Conservation (phyloP, 2,888 invertebrate species). For the Pterobdella sp. region DNA sequence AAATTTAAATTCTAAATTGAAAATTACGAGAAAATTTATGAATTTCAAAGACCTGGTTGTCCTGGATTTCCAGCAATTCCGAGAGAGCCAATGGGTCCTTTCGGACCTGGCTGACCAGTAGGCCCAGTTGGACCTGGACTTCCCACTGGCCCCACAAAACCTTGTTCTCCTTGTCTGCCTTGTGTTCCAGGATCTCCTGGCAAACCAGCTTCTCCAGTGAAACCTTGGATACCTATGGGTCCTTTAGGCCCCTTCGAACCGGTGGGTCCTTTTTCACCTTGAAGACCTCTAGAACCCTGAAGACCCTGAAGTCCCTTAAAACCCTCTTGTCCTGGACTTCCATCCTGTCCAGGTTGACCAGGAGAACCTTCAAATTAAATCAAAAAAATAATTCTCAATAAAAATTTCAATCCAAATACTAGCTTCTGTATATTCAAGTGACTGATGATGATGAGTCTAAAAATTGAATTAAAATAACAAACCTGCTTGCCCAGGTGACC, state of each 20-base stretch:
- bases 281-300: background rate
- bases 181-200: background rate
- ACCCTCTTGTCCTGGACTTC: background rate
- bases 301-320: background rate
- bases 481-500: conserved; percentile 28
- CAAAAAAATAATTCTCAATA: background rate
- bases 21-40: no score
- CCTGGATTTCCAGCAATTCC: conserved; percentile 27
- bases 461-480: background rate
- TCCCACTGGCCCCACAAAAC: background rate
- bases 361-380: background rate
- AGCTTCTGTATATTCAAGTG: background rate
- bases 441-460: background rate
- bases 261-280: background rate
- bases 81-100: conserved; percentile 25
- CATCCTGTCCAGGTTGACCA: background rate
- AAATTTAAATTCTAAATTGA: no score
- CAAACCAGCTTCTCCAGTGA: background rate
- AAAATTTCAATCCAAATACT: no score
- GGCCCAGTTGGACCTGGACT: background rate
- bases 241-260: conserved; percentile 33
- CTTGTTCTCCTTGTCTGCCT: background rate
- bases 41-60: conserved; percentile 27
- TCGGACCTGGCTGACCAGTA: conserved; percentile 9
- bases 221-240: conserved; percentile 36